Evolutionary conservation across 2,797 vertebrate species (phyloP).

Genomic region (Sphaeramia orbicularis): DNA sequence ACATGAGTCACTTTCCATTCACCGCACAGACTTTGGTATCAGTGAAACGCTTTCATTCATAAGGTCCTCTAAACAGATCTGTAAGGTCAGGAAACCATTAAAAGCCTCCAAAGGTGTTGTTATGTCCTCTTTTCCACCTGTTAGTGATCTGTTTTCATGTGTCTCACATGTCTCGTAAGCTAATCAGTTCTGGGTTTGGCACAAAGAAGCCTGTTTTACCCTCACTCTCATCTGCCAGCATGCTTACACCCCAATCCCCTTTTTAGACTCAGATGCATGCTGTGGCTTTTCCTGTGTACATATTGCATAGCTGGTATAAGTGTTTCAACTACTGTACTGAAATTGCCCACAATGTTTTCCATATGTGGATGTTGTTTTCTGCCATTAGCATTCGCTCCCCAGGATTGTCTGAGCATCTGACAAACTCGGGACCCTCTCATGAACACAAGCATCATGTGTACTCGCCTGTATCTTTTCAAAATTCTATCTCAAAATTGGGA

Average conservation of each 20-base stretch:
- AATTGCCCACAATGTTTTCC: conserved; percentile 77
- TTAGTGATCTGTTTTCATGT: conserved; percentile 49
- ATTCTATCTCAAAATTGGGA: conserved; percentile 9
- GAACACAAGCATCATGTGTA: conserved; percentile 30
- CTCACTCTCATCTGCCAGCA: conserved; percentile 37
- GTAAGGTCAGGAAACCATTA: conserved; percentile 4
- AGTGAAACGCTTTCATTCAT: conserved; percentile 14
- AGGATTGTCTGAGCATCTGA: conserved; percentile 37
- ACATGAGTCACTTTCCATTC: conserved; percentile 21
- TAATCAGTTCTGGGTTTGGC: conserved; percentile 49
- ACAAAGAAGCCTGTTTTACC: conserved; percentile 32
- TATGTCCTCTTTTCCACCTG: conserved; percentile 55
- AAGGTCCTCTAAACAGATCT: neutral
- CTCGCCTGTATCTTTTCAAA: conserved; percentile 18
- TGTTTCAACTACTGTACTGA: conserved; percentile 79
- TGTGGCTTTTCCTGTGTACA: conserved; percentile 73
- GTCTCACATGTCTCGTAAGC: conserved; percentile 30
- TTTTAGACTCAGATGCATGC: conserved; percentile 31
- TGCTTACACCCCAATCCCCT: conserved; percentile 6
- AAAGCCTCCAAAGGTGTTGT: conserved; percentile 22
- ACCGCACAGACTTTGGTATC: neutral
- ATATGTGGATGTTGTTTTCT: conserved; percentile 65
- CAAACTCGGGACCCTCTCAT: conserved; percentile 28
- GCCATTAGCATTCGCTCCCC: conserved; percentile 29
- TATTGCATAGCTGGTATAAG: conserved; percentile 74